A percentile compares a stretch with the other conserved stretches of the same genome.
phyloP scores from a whole-genome alignment of 2,888 invertebrate genomes.

The Mactromeris polynyma region DNA sequence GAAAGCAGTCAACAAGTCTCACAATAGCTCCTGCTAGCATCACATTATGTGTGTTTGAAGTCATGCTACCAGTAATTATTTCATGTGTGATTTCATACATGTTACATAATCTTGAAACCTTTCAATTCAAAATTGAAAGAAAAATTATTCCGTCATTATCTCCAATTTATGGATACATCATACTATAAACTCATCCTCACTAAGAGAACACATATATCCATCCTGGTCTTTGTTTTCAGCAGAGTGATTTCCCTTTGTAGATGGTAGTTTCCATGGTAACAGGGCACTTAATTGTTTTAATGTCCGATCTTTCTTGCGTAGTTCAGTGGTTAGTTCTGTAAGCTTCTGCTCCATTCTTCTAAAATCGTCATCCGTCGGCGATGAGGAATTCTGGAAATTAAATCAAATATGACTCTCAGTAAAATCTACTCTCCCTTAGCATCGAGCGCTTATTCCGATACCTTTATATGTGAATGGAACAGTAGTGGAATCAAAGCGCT shows the following conservation, averaged over 20 bases:
- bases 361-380: slow-evolving; percentile 59
- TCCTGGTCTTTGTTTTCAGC: slow-evolving; percentile 46
- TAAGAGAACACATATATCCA: slow-evolving; percentile 60
- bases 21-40: neutral
- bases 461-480: too few species aligned
- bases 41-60: neutral
- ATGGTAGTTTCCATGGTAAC: slow-evolving; percentile 70
- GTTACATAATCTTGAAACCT: neutral
- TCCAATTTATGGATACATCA: slow-evolving; percentile 29
- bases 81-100: neutral
- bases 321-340: slow-evolving; percentile 59
- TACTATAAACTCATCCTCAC: slow-evolving; percentile 77
- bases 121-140: too few species aligned
- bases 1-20: neutral
- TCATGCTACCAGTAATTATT: neutral
- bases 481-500: too few species aligned
- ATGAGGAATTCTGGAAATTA: slow-evolving; percentile 43
- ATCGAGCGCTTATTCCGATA: too few species aligned
- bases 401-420: too few species aligned
- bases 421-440: too few species aligned
- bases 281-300: slow-evolving; percentile 70
- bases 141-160: too few species aligned
- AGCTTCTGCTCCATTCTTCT: slow-evolving; percentile 62
- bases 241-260: slow-evolving; percentile 47
- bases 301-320: slow-evolving; percentile 69